Conservation (phyloP, 2,113 vertebrate genomes). For the Xenopus borealis region DNA sequence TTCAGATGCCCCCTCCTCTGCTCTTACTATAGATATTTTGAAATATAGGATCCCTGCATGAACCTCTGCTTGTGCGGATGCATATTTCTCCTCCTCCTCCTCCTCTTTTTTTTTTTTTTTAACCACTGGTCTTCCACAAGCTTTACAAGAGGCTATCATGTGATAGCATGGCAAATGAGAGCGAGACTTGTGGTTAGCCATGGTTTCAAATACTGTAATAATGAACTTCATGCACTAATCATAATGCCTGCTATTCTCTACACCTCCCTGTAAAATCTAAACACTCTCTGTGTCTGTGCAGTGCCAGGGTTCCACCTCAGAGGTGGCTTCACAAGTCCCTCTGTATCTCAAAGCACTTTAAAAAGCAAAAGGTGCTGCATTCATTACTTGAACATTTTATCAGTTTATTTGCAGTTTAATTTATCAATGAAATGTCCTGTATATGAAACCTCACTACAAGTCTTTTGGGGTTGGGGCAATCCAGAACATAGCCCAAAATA, state of each 20-base stretch:
- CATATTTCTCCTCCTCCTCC: not conserved
- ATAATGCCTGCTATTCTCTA: not conserved
- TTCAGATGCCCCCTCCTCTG: not conserved
- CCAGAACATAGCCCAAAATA: too few species aligned
- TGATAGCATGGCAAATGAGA: too few species aligned
- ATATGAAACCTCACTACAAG: too few species aligned
- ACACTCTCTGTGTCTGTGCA: not conserved
- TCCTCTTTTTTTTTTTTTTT: not conserved
- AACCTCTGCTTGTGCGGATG: not conserved
- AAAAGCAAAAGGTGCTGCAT: constrained; percentile 23
- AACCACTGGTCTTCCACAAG: not conserved
- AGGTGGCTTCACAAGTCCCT: not conserved
- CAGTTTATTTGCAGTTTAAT: not conserved
- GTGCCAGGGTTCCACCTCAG: constrained; percentile 9
- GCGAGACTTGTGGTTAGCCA: too few species aligned
- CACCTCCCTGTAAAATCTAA: not conserved
- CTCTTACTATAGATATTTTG: not conserved
- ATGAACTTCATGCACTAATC: not conserved
- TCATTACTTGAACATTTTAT: constrained; percentile 34
- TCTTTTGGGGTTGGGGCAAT: too few species aligned
- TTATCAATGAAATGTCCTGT: not conserved
- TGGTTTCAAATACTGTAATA: not conserved
- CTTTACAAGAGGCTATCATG: too few species aligned
- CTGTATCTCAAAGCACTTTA: constrained; percentile 31
- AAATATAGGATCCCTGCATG: not conserved